Conservation (phyloP, 2,113 vertebrate genomes). For the Zapus hudsonius region DNA sequence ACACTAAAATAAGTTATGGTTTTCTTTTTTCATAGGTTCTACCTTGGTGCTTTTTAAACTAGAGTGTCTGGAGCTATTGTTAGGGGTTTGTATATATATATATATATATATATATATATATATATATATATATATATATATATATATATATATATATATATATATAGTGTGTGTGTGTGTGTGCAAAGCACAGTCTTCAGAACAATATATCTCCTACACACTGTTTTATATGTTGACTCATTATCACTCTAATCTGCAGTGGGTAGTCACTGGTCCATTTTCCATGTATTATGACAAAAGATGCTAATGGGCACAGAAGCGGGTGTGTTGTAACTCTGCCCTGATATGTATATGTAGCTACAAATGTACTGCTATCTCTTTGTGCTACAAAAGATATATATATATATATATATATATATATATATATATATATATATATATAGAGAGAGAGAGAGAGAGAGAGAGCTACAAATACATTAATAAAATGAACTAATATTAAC, state of each 20-base stretch:
- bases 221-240: conserved; percentile 76
- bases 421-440: too few species aligned
- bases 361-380: too few species aligned
- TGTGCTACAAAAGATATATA: too few species aligned
- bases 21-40: conserved; percentile 9
- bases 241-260: conserved; percentile 88
- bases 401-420: too few species aligned
- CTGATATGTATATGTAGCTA: conserved; percentile 43
- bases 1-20: not conserved
- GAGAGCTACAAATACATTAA: too few species aligned
- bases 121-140: too few species aligned
- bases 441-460: too few species aligned
- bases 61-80: not conserved
- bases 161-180: too few species aligned
- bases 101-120: too few species aligned
- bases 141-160: too few species aligned
- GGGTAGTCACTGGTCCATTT: conserved; percentile 85
- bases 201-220: not conserved
- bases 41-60: not conserved
- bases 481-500: not conserved
- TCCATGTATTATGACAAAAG: conserved; percentile 85
- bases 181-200: too few species aligned
- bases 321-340: conserved; percentile 81
- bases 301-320: conserved; percentile 83
- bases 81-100: not conserved